These are phyloP conservation scores for Pelodiscus sinensis DNA, from an alignment of 2,113 vertebrate species.

Conservation along the genomic window DNA sequence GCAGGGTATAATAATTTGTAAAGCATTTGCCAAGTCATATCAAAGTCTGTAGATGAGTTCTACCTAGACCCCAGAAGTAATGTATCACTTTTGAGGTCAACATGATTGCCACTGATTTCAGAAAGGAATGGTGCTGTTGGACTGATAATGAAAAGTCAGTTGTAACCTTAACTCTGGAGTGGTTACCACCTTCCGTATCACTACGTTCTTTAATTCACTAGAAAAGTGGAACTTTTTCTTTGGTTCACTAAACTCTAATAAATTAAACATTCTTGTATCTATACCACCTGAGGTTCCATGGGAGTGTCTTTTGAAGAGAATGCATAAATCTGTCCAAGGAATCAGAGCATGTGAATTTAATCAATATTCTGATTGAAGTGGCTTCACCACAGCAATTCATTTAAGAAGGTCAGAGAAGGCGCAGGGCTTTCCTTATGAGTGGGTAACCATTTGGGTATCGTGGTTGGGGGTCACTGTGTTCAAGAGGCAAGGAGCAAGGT, in stretches of 20 bases:
- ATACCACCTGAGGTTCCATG: fast-evolving
- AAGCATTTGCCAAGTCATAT: not conserved
- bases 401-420: not conserved
- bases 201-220: not conserved
- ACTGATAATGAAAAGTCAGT: fast-evolving
- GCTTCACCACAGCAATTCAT: not conserved
- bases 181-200: not conserved
- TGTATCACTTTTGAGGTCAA: not conserved
- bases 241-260: not conserved
- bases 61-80: not conserved
- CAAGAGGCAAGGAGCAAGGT: not conserved
- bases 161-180: not conserved
- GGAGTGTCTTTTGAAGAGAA: not conserved
- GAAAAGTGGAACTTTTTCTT: not conserved
- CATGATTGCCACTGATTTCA: not conserved
- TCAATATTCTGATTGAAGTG: fast-evolving
- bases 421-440: not conserved
- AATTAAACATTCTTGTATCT: not conserved
- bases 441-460: not conserved
- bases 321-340: not conserved
- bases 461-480: not conserved
- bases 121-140: not conserved
- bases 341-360: not conserved
- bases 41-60: not conserved
- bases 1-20: not conserved